A percentile compares a stretch with the other conserved stretches of the same genome.
Evolutionary conservation across 2,888 invertebrate genomes (phyloP).

Genomic region (Chymomyza fuscimana): DNA sequence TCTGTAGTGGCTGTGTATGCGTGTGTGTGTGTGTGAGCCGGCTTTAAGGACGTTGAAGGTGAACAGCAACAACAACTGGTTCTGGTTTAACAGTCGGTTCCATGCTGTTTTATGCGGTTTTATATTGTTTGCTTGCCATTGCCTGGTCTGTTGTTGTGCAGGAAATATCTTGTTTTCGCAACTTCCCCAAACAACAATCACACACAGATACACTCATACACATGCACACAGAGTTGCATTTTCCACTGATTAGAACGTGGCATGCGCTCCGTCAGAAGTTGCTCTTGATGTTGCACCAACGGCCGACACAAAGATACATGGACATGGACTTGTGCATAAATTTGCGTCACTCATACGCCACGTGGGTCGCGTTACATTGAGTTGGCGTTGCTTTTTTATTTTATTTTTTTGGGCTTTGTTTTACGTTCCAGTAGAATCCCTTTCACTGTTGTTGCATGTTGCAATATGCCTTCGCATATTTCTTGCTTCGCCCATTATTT

Average conservation of each 20-base stretch:
- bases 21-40: conserved; percentile 6
- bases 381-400: conserved; percentile 5
- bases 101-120: background rate
- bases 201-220: background rate
- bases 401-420: background rate
- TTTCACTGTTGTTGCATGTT: conserved; percentile 30
- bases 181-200: conserved; percentile 40
- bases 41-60: conserved; percentile 70
- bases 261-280: conserved; percentile 36
- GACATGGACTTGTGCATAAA: conserved; percentile 40
- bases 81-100: background rate
- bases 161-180: conserved; percentile 34
- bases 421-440: conserved; percentile 1
- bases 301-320: conserved; percentile 41
- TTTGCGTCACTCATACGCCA: conserved; percentile 74
- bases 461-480: background rate
- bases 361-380: conserved; percentile 57
- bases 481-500: conserved; percentile 13
- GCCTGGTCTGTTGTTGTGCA: background rate
- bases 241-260: conserved; percentile 69
- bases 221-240: conserved; percentile 33
- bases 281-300: conserved; percentile 33
- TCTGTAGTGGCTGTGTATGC: conserved; percentile 7
- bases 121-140: background rate
- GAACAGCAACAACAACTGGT: conserved; percentile 44